These are phyloP conservation scores for Drosophila punjabiensis DNA, from an alignment of 1,140 invertebrate genomes.

Conservation along the genomic window DNA sequence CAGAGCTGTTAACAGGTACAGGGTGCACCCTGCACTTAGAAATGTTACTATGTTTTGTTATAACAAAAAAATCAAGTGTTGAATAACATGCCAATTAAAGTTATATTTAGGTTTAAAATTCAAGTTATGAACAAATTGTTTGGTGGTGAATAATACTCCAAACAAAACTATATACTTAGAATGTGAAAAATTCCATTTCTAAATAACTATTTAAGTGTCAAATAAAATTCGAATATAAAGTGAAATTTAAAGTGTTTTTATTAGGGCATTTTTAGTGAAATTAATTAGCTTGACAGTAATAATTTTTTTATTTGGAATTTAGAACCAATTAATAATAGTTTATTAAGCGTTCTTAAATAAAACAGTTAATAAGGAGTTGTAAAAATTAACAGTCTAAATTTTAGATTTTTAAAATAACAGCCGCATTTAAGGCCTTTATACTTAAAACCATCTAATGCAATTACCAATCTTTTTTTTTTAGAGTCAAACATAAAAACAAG, in stretches of 20 bases:
- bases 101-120: not conserved
- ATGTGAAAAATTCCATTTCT: not conserved
- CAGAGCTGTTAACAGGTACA: conserved; percentile 27
- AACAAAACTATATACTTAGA: conserved; percentile 2
- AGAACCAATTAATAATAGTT: not conserved
- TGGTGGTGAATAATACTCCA: not conserved
- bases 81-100: not conserved
- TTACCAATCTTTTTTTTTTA: no score
- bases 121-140: conserved; percentile 4
- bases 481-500: not conserved
- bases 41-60: conserved; percentile 11
- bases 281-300: not conserved
- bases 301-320: no score
- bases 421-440: no score
- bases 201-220: conserved; percentile 8
- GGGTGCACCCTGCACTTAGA: conserved; percentile 16
- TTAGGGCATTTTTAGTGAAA: no score
- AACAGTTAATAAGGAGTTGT: not conserved
- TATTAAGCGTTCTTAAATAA: not conserved
- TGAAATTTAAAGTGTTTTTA: not conserved
- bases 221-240: conserved; percentile 18
- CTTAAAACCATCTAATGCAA: no score
- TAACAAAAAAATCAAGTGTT: not conserved
- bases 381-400: no score
- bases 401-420: no score